Conservation (phyloP, 1,140 invertebrate genomes). For the Choristoneura fumiferana region DNA sequence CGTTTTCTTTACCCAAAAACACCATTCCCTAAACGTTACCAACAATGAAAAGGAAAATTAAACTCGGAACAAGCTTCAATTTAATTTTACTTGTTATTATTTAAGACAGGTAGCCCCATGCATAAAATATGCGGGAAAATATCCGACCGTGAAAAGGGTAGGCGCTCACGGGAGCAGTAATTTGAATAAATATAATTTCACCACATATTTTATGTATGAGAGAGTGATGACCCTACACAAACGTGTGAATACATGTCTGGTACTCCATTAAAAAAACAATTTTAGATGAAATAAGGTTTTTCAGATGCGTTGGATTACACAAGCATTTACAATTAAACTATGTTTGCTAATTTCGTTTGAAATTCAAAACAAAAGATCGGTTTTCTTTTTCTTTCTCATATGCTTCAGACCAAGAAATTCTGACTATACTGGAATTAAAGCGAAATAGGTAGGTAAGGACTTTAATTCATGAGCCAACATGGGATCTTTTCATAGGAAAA, state of each 20-base stretch:
- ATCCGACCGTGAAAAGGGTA: constrained; percentile 29
- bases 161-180: constrained; percentile 42
- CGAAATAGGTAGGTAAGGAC: too few relatives aligned
- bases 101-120: constrained; percentile 17
- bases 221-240: background rate
- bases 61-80: constrained; percentile 22
- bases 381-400: too few relatives aligned
- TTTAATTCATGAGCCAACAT: too few relatives aligned
- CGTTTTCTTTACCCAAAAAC: background rate
- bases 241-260: background rate
- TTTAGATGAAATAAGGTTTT: background rate
- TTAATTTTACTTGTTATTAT: constrained; percentile 24
- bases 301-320: too few relatives aligned
- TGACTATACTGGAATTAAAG: too few relatives aligned
- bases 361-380: too few relatives aligned
- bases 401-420: too few relatives aligned
- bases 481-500: too few relatives aligned
- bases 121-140: constrained; percentile 39
- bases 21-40: background rate
- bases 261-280: constrained; percentile 1
- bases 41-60: background rate
- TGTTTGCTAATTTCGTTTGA: too few relatives aligned
- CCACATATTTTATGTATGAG: constrained; percentile 48
- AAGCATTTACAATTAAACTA: too few relatives aligned
- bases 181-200: constrained; percentile 61